Conservation (phyloP, 2,888 invertebrate genomes). For the Scelioninae gen. 1 region DNA sequence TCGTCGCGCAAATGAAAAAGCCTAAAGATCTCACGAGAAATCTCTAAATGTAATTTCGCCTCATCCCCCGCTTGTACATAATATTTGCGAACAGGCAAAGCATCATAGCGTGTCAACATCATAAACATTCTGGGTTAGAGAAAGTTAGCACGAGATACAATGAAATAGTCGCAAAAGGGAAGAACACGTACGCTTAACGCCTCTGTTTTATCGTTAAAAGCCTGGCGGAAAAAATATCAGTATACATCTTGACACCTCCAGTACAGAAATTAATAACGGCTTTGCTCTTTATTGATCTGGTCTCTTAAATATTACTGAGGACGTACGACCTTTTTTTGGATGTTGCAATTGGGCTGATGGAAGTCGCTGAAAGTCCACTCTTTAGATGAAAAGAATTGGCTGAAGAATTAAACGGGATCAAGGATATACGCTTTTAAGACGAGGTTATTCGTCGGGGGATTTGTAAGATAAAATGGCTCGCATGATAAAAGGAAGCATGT, state of each 20-base stretch:
- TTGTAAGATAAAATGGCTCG: constrained; percentile 48
- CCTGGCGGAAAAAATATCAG: constrained; percentile 73
- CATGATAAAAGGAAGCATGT: constrained; percentile 46
- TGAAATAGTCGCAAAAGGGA: constrained; percentile 32
- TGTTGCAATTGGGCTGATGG: constrained; percentile 30
- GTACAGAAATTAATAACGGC: constrained; percentile 60
- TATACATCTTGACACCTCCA: constrained; percentile 74
- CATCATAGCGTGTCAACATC: constrained; percentile 29
- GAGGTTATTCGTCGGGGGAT: constrained; percentile 48
- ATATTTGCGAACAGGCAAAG: constrained; percentile 21
- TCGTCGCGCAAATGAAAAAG: constrained; percentile 39
- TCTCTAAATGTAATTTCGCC: constrained; percentile 46
- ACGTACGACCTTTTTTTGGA: constrained; percentile 16
- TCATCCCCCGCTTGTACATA: constrained; percentile 11
- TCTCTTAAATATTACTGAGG: constrained; percentile 35
- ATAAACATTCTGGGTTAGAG: constrained; percentile 12
- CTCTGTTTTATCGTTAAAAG: constrained; percentile 72
- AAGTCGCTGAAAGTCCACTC: constrained; percentile 44
- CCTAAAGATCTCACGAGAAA: constrained; percentile 41
- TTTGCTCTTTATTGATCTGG: constrained; percentile 45
- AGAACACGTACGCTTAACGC: constrained; percentile 37
- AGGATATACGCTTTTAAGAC: constrained; percentile 52
- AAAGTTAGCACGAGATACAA: constrained; percentile 13
- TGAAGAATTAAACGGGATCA: constrained; percentile 57
- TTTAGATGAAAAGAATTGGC: constrained; percentile 54